A percentile compares a stretch with the other conserved stretches of the same genome.
Evolutionary conservation across 2,113 vertebrate species (phyloP).

Genomic region (Athene cunicularia): DNA sequence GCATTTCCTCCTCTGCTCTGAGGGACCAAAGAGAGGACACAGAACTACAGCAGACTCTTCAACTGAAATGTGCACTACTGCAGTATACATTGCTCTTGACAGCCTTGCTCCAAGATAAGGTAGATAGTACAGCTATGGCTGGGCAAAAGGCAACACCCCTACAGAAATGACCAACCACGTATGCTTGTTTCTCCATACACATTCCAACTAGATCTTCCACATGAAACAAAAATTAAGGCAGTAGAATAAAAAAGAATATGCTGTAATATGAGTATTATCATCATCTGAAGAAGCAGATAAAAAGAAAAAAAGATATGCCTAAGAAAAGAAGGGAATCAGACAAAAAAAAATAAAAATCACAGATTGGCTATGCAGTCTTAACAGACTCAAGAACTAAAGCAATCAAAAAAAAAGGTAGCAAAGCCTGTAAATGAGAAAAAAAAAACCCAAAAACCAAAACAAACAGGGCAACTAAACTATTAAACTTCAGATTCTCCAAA

Average conservation of each 20-base stretch:
- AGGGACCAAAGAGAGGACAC: neutral
- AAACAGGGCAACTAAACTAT: neutral
- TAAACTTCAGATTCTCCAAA: neutral
- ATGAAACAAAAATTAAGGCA: neutral
- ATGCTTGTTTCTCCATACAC: neutral
- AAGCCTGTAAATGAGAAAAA: neutral
- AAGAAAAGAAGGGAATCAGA: neutral
- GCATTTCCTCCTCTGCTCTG: neutral
- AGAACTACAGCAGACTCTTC: neutral
- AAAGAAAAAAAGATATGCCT: neutral
- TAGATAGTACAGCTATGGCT: neutral
- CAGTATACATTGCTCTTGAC: neutral
- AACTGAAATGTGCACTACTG: neutral
- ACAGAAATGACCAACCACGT: neutral
- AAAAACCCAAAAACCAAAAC: too few species aligned
- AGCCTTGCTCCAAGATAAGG: neutral
- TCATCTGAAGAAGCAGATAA: neutral
- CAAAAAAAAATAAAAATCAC: neutral
- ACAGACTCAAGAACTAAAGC: neutral
- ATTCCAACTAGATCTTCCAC: neutral
- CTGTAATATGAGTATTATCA: neutral
- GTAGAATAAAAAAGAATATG: neutral
- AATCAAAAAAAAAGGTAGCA: neutral
- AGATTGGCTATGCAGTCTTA: neutral
- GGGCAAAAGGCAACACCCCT: neutral